Conservation (phyloP, 2,888 invertebrate species). For the Rotaria magnacalcarata region DNA sequence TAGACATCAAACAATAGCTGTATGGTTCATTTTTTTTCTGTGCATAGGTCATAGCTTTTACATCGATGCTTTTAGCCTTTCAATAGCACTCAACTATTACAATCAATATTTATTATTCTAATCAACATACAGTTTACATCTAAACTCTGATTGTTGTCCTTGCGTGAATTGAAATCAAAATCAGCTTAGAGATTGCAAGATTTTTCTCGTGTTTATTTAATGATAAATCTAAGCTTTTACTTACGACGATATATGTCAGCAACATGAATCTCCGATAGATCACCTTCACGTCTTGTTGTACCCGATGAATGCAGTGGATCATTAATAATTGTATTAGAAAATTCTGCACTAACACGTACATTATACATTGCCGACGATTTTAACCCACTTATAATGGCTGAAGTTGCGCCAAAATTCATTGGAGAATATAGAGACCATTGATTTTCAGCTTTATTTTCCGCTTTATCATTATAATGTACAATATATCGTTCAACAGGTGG, state of each 20-base stretch:
- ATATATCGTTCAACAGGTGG: neutral
- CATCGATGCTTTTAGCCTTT: too few relatives aligned
- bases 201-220: too few relatives aligned
- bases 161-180: too few relatives aligned
- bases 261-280: neutral
- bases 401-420: neutral
- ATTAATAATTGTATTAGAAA: neutral
- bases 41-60: too few relatives aligned
- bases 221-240: neutral
- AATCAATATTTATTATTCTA: too few relatives aligned
- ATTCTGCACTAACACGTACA: constrained; percentile 29
- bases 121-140: too few relatives aligned
- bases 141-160: too few relatives aligned
- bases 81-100: too few relatives aligned
- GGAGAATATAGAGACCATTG: constrained; percentile 15
- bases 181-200: too few relatives aligned
- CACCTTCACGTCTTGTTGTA: neutral
- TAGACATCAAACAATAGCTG: too few relatives aligned
- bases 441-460: neutral
- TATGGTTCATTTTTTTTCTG: too few relatives aligned
- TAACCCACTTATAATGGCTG: neutral
- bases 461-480: constrained; percentile 25
- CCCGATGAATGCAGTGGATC: neutral
- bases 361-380: neutral
- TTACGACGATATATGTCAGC: constrained; percentile 17